phyloP scores from a whole-genome alignment of 2,113 vertebrate species.

The Siniperca knerii region DNA sequence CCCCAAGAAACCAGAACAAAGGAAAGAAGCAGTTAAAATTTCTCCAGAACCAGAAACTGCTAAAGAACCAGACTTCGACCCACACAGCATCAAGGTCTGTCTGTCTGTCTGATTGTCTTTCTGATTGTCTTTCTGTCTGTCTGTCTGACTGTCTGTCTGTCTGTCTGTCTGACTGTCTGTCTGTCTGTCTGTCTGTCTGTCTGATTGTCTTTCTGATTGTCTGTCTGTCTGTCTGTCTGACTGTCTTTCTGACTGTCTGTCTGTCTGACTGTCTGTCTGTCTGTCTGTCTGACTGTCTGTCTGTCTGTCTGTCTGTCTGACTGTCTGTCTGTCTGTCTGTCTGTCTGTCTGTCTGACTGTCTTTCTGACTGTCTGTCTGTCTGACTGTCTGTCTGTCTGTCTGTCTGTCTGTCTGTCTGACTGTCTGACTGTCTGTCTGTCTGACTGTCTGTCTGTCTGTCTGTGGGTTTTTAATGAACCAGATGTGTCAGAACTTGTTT shows the following conservation, averaged over 20 bases:
- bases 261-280: slow-evolving; percentile 43
- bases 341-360: slow-evolving; percentile 44
- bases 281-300: slow-evolving; percentile 33
- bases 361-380: slow-evolving; percentile 33
- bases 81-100: slow-evolving; percentile 45
- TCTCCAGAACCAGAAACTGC: slow-evolving; percentile 36
- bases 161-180: no score
- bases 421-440: slow-evolving; percentile 43
- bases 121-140: no score
- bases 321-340: slow-evolving; percentile 29
- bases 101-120: not conserved
- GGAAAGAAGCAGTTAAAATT: slow-evolving; percentile 27
- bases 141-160: no score
- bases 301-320: slow-evolving; percentile 25
- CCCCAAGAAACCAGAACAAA: slow-evolving; percentile 60
- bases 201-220: slow-evolving; percentile 8
- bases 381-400: slow-evolving; percentile 22
- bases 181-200: no score
- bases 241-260: not conserved
- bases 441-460: slow-evolving; percentile 9
- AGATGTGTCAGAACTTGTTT: no score
- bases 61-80: slow-evolving; percentile 57
- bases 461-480: no score
- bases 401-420: slow-evolving; percentile 31
- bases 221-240: slow-evolving; percentile 33